Conservation (phyloP, 1,140 invertebrate genomes). For the Drosophila mauritiana region DNA sequence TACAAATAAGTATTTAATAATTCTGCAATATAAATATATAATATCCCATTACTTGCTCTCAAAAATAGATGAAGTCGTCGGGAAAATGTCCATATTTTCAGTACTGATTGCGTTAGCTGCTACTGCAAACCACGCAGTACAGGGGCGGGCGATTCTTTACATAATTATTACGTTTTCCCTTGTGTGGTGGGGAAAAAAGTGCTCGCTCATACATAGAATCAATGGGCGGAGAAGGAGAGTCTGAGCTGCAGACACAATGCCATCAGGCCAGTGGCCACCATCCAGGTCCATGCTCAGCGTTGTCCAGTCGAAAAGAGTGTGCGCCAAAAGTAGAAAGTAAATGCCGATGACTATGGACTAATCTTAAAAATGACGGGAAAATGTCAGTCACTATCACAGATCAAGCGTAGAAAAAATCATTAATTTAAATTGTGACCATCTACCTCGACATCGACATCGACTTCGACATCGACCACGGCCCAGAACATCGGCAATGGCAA, state of each 20-base stretch:
- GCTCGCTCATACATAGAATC: conserved; percentile 68
- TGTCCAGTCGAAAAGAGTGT: conserved; percentile 14
- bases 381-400: conserved; percentile 82
- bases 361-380: conserved; percentile 77
- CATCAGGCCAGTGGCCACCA: conserved; percentile 38
- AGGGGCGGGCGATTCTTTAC: conserved; percentile 62
- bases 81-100: conserved; percentile 13
- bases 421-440: conserved; percentile 82
- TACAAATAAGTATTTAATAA: too few species aligned
- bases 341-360: conserved; percentile 79
- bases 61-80: neutral
- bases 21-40: too few species aligned
- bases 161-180: conserved; percentile 76
- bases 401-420: conserved; percentile 83
- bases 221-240: conserved; percentile 23
- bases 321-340: conserved; percentile 73
- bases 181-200: conserved; percentile 49
- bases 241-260: conserved; percentile 36
- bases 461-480: conserved; percentile 39
- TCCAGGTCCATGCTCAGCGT: conserved; percentile 1
- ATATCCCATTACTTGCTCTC: too few species aligned
- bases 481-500: conserved; percentile 27
- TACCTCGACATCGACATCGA: conserved; percentile 55
- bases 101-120: conserved; percentile 48
- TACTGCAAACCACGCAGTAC: conserved; percentile 37